Conservation (phyloP, 2,797 vertebrate species). For the Carcharodon carcharias region DNA sequence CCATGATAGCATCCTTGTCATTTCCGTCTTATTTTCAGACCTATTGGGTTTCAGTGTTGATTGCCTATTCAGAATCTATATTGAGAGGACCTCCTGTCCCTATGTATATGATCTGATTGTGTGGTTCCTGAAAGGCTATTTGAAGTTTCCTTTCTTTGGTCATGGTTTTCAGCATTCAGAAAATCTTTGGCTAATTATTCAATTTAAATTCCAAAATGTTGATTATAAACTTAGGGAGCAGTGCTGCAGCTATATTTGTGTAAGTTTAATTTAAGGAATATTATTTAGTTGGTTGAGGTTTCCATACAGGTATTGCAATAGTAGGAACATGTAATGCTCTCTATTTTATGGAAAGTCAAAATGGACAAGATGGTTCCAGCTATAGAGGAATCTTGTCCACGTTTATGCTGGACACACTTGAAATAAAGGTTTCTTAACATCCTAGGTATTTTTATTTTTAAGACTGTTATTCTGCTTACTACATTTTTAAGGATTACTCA, state of each 20-base stretch:
- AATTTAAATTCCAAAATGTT: neutral
- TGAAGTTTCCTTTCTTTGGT: too few relatives aligned
- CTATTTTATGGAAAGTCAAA: neutral
- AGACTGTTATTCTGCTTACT: neutral
- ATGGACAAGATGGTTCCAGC: neutral
- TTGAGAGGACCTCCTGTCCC: neutral
- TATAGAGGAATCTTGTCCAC: neutral
- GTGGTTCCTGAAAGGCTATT: neutral
- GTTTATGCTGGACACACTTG: neutral
- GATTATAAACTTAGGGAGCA: neutral
- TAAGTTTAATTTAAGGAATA: neutral
- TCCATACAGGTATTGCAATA: neutral
- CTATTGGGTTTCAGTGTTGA: neutral
- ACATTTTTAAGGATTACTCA: neutral
- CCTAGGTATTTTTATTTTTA: neutral
- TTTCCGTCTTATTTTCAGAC: neutral
- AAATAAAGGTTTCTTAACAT: neutral
- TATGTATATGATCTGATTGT: neutral
- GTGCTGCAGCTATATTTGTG: neutral
- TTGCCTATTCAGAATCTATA: neutral
- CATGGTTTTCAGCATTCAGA: neutral
- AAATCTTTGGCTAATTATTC: neutral
- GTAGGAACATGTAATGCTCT: neutral
- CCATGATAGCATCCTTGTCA: neutral
- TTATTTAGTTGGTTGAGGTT: neutral